These are phyloP conservation scores for Axis porcinus DNA, from an alignment of 2,113 vertebrate genomes.

Conservation along the genomic window DNA sequence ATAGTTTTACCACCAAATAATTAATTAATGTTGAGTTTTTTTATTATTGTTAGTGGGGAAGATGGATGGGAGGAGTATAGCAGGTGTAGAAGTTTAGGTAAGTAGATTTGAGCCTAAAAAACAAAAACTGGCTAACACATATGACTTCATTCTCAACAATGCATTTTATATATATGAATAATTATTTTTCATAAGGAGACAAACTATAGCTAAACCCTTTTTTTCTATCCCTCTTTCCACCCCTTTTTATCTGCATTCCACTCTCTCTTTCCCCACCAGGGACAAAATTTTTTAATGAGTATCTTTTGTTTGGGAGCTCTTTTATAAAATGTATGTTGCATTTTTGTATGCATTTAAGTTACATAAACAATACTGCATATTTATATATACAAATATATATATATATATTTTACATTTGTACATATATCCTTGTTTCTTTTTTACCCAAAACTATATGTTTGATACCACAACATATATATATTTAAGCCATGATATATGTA, in stretches of 20 bases:
- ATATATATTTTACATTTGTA: background rate
- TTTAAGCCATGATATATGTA: background rate
- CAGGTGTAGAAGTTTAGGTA: background rate
- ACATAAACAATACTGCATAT: background rate
- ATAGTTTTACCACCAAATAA: background rate
- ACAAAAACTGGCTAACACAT: background rate
- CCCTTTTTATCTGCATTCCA: background rate
- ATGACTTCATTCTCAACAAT: background rate
- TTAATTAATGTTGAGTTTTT: background rate
- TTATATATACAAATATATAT: background rate
- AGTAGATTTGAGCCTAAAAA: background rate
- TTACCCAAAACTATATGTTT: background rate
- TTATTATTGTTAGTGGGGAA: background rate
- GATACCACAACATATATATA: background rate
- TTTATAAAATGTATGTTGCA: background rate
- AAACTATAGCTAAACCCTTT: background rate
- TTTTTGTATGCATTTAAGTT: background rate
- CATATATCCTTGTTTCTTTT: background rate
- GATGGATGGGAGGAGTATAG: background rate
- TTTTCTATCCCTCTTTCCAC: background rate
- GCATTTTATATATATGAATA: background rate
- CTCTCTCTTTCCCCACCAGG: background rate
- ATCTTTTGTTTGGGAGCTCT: background rate
- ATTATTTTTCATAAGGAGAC: background rate
- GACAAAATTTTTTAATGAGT: background rate